Evolutionary conservation across 2,113 vertebrate genomes (phyloP).

Genomic region (Eptatretus burgeri): DNA sequence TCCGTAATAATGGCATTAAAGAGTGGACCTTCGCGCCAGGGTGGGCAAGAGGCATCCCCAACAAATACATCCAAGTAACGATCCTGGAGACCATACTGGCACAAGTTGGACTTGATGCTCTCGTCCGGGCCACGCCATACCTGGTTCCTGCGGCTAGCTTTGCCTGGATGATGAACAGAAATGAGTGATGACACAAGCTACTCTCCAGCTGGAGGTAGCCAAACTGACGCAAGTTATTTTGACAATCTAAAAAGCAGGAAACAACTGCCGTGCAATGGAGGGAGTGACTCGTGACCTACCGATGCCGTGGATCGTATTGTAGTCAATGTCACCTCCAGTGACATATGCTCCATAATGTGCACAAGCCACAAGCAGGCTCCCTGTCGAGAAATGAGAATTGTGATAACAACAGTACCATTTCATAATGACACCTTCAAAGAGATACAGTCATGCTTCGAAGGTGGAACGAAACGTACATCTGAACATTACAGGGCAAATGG

Average conservation of each 20-base stretch:
- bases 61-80: conserved; percentile 58
- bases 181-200: neutral
- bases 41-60: conserved; percentile 50
- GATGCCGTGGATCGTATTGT: conserved; percentile 70
- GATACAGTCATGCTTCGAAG: conserved; percentile 6
- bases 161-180: conserved; percentile 22
- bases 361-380: conserved; percentile 63
- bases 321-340: conserved; percentile 75
- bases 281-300: conserved; percentile 20
- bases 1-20: conserved; percentile 82
- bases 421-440: conserved; percentile 8
- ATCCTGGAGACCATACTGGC: conserved; percentile 57
- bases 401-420: neutral
- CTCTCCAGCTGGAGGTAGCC: too few relatives aligned
- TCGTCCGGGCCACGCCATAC: conserved; percentile 95
- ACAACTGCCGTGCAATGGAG: too few relatives aligned
- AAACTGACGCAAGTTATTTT: too few relatives aligned
- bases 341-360: conserved; percentile 85
- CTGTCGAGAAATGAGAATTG: conserved; percentile 18
- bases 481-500: conserved; percentile 11
- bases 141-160: conserved; percentile 73
- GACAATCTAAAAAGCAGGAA: too few relatives aligned
- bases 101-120: conserved; percentile 73
- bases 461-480: conserved; percentile 13
- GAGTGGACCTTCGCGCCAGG: conserved; percentile 38